phyloP scores from a whole-genome alignment of 2,888 invertebrate species.

The Fabriciana adippe region DNA sequence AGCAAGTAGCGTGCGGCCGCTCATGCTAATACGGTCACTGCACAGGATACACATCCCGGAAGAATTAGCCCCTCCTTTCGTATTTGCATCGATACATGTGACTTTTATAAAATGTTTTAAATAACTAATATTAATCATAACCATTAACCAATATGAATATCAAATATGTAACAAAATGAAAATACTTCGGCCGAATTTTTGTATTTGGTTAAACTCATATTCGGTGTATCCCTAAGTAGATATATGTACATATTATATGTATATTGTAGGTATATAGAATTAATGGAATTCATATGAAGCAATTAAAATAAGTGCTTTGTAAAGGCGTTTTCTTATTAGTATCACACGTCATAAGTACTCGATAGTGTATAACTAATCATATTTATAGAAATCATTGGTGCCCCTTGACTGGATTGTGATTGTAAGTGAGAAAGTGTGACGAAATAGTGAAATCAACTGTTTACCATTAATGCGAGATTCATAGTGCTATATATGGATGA shows the following conservation, averaged over 20 bases:
- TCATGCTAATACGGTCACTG: conserved; percentile 62
- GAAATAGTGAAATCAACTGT: conserved; percentile 58
- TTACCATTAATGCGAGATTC: conserved; percentile 43
- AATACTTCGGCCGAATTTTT: too few relatives aligned
- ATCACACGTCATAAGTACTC: too few relatives aligned
- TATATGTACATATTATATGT: too few relatives aligned
- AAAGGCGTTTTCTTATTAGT: too few relatives aligned
- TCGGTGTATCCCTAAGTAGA: too few relatives aligned
- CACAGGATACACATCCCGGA: conserved; percentile 80
- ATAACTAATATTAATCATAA: too few relatives aligned
- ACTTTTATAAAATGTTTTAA: conserved; percentile 12
- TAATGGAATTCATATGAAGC: too few relatives aligned
- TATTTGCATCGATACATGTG: conserved; percentile 58
- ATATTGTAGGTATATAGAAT: too few relatives aligned
- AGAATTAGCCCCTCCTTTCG: conserved; percentile 66
- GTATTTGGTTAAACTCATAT: too few relatives aligned
- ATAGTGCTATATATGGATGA: background rate
- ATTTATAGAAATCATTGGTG: background rate
- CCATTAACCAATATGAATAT: too few relatives aligned
- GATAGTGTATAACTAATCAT: background rate
- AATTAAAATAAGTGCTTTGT: too few relatives aligned
- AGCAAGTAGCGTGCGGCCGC: conserved; percentile 48
- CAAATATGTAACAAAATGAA: too few relatives aligned
- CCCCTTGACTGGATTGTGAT: conserved; percentile 17
- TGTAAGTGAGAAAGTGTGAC: conserved; percentile 60